Evolutionary conservation across 2,888 invertebrate genomes (phyloP), one percentile per base, ranked within the genome.

Genomic region (Fragum sueziense): DNA sequence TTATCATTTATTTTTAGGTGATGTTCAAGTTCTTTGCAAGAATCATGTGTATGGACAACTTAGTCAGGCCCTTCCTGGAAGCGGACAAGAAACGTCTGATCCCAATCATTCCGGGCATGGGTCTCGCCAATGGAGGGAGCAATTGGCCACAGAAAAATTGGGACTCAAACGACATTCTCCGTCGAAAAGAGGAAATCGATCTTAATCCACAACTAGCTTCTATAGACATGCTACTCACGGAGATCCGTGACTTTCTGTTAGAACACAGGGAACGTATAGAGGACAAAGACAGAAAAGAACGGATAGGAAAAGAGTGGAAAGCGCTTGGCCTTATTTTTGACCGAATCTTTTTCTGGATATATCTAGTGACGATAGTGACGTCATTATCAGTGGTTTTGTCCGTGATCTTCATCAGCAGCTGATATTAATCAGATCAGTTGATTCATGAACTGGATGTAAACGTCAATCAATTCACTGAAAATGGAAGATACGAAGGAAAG

Each of bases 281-380:
- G 31, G 91, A 91, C 22, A 90, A 91, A 72, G 93, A 93, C 79
- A 85, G 86, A 33, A 87, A 87, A 51, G 91, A 91, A 33, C 88
- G 88, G 70, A 86, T 91, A 69, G 88, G 89, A 22, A 89, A 88
- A 73, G 92, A 93, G 71, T 93, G 93, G 93, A 90, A 91, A 79
- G 89, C 91, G 4, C 87, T 92, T 33, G 91, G 92, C 1, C 85
- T 92, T n/a, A 90, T 91, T 70, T 88, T 93, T 65, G 93, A 93
- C 86, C 80, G 93, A 70, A 87, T 92, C 57, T 92, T 92, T 82
- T 93, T 93, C 86, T 88, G 89, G 73, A 81, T 91, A 68, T 92
- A 91, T 73, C 80, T 92, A 27, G 80, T 88, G 51, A 88, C 90
- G 27, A 92, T 92, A 61, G 71, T 90, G 41, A 88, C 90, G 7